Percentiles rank a stretch among this genome's conserved stretches.
Conservation (phyloP, 2,113 vertebrate species). For the Campylomormyrus numenius region DNA sequence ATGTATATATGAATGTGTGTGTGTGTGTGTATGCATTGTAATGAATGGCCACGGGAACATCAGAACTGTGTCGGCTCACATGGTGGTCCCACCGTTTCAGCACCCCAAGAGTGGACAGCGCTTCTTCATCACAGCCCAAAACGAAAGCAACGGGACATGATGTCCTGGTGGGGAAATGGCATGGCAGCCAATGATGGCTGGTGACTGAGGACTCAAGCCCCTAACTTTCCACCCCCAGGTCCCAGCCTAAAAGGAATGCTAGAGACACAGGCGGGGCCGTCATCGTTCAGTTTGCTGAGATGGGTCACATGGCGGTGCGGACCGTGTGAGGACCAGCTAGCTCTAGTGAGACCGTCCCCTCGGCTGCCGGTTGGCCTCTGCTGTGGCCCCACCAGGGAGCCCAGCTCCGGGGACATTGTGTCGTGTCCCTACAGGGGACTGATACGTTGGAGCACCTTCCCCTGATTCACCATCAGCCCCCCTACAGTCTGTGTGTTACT, state of each 20-base stretch:
- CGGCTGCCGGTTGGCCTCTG: background rate
- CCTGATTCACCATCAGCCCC: background rate
- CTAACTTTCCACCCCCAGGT: background rate
- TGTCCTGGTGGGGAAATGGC: background rate
- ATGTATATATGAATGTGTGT: background rate
- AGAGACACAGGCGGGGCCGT: background rate
- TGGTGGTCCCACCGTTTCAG: background rate
- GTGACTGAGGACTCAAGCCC: background rate
- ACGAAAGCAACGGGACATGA: background rate
- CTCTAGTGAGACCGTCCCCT: background rate
- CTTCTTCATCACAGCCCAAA: background rate
- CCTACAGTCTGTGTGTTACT: too few relatives aligned
- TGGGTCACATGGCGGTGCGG: background rate
- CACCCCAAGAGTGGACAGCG: background rate
- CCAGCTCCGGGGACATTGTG: background rate
- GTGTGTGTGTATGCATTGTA: background rate
- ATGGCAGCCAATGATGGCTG: background rate
- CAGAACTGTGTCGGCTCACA: background rate
- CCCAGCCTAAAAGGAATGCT: background rate
- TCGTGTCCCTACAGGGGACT: background rate
- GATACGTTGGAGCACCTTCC: background rate
- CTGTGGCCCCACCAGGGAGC: too few relatives aligned
- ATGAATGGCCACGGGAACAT: background rate
- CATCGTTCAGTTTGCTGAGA: background rate
- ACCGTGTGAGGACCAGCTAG: background rate